These are phyloP conservation scores for Reinhardtius hippoglossoides DNA, from an alignment of 2,113 vertebrate genomes.

Conservation along the genomic window DNA sequence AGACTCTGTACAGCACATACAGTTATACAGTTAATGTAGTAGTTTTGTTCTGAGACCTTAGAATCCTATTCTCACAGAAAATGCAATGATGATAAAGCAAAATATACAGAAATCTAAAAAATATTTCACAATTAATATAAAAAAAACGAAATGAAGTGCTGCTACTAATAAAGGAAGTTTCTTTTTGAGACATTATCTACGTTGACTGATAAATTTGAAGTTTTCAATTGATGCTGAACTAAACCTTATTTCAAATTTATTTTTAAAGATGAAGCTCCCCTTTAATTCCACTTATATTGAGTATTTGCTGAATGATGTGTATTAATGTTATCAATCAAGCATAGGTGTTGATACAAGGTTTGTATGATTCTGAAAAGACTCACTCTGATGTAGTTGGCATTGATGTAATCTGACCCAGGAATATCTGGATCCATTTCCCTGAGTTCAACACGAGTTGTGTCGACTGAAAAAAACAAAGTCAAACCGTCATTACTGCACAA, in stretches of 20 bases:
- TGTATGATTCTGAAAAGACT: conserved; percentile 16
- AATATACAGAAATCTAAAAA: background rate
- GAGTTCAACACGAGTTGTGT: conserved; percentile 86
- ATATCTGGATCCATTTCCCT: conserved; percentile 79
- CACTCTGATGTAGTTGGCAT: conserved; percentile 90
- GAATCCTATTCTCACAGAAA: background rate
- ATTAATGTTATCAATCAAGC: background rate
- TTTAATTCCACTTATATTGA: background rate
- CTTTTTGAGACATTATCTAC: background rate
- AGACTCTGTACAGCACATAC: conserved; percentile 73
- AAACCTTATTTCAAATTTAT: too few relatives aligned
- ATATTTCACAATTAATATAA: background rate
- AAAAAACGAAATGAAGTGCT: background rate
- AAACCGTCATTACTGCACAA: conserved; percentile 11
- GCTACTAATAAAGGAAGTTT: background rate
- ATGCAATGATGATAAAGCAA: too few relatives aligned
- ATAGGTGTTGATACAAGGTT: background rate
- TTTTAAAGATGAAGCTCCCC: background rate
- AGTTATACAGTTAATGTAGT: background rate
- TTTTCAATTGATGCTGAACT: too few relatives aligned
- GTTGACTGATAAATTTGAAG: too few relatives aligned
- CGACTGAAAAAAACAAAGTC: conserved; percentile 78
- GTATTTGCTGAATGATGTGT: background rate
- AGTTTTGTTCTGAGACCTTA: background rate
- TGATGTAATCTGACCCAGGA: conserved; percentile 88